These are phyloP conservation scores for Scolanthus callimorphus DNA, from an alignment of 92 coral and sea anemone species.

Conservation along the genomic window DNA sequence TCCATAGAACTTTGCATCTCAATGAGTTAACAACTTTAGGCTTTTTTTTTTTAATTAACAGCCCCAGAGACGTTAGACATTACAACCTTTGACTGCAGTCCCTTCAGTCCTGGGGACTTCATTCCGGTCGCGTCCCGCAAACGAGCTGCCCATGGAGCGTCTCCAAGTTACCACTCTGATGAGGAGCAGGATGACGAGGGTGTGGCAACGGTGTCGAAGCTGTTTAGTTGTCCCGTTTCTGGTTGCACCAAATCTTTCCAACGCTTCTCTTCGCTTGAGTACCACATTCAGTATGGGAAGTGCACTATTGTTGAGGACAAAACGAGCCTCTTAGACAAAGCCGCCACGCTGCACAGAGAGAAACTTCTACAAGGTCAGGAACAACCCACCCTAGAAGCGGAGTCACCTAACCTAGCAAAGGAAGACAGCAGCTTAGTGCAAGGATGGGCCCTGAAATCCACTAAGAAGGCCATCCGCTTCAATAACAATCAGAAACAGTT, in stretches of 20 bases:
- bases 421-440: background rate
- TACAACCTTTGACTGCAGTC: too few relatives aligned
- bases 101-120: too few relatives aligned
- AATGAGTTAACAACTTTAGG: too few relatives aligned
- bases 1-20: too few relatives aligned
- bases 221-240: conserved; percentile 25
- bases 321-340: conserved; percentile 34
- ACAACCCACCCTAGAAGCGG: conserved; percentile 20
- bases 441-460: conserved; percentile 29
- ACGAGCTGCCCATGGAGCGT: too few relatives aligned
- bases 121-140: too few relatives aligned
- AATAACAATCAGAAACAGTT: conserved; percentile 21
- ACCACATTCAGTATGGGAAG: conserved; percentile 36
- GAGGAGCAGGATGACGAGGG: conserved; percentile 5
- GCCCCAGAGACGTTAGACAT: too few relatives aligned
- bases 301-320: too few relatives aligned
- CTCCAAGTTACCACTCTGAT: background rate
- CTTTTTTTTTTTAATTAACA: too few relatives aligned
- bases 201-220: background rate
- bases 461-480: conserved; percentile 28
- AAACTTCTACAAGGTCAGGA: conserved; percentile 33
- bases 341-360: conserved; percentile 16
- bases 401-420: background rate
- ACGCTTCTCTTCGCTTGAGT: conserved; percentile 19
- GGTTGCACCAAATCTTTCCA: conserved; percentile 39